phyloP scores from a whole-genome alignment of 2,888 invertebrate species.

The Agriopis marginaria region DNA sequence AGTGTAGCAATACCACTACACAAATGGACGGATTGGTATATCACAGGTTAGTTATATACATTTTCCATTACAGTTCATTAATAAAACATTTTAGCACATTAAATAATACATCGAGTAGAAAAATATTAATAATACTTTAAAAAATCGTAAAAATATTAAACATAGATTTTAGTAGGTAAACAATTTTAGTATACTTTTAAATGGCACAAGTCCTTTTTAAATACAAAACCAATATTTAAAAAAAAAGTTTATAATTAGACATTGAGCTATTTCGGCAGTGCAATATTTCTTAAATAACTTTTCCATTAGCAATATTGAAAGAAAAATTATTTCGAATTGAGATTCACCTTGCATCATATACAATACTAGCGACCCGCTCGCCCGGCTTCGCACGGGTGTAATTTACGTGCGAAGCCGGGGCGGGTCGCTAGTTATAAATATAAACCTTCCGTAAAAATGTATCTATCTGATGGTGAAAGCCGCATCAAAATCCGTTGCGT shows the following conservation, averaged over 20 bases:
- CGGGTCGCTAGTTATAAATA: too few species aligned
- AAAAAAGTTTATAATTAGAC: background rate
- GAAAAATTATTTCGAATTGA: too few species aligned
- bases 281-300: too few species aligned
- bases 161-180: slow-evolving; percentile 13
- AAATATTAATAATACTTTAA: slow-evolving; percentile 33
- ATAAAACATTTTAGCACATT: slow-evolving; percentile 28
- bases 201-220: slow-evolving; percentile 42
- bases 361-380: too few species aligned
- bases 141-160: slow-evolving; percentile 29
- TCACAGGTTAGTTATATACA: slow-evolving; percentile 83
- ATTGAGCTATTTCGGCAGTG: slow-evolving; percentile 9
- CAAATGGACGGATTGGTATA: slow-evolving; percentile 79
- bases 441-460: too few species aligned
- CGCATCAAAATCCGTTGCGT: too few species aligned
- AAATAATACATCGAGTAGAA: slow-evolving; percentile 32
- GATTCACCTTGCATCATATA: too few species aligned
- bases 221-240: slow-evolving; percentile 23
- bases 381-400: too few species aligned
- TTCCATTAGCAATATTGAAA: too few species aligned
- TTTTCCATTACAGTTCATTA: slow-evolving; percentile 53
- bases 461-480: too few species aligned
- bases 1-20: slow-evolving; percentile 54
- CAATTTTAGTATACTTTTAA: slow-evolving; percentile 29
- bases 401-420: too few species aligned